These are phyloP conservation scores for Iselma pallidipennis DNA, from an alignment of 2,888 invertebrate genomes.

Conservation along the genomic window DNA sequence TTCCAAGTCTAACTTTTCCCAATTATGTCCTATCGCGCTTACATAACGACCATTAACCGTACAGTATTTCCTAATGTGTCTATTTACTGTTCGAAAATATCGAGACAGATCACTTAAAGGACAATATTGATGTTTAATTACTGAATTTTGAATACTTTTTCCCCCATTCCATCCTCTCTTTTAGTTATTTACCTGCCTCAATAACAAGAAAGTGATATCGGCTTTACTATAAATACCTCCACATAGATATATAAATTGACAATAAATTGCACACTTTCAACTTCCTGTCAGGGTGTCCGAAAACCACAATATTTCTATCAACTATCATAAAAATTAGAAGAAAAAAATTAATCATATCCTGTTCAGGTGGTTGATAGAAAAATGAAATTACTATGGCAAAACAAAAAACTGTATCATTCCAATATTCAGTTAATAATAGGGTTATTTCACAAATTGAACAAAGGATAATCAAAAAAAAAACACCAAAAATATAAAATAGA, in stretches of 20 bases:
- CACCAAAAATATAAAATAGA: not conserved
- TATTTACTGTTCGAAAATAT: too few relatives aligned
- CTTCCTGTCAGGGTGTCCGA: conserved; percentile 1
- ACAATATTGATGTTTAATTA: too few relatives aligned
- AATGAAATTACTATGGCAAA: not conserved
- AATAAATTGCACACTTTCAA: conserved; percentile 18
- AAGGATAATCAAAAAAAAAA: not conserved
- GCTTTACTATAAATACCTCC: not conserved
- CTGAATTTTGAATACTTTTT: too few relatives aligned
- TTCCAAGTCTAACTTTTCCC: too few relatives aligned
- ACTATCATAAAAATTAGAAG: not conserved
- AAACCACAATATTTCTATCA: not conserved
- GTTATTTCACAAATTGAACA: conserved; percentile 3
- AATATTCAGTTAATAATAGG: conserved; percentile 9
- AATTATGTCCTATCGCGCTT: too few relatives aligned
- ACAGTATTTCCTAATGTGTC: too few relatives aligned
- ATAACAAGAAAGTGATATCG: too few relatives aligned
- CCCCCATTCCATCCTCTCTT: too few relatives aligned
- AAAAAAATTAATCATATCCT: conserved; percentile 16
- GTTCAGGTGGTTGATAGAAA: conserved; percentile 14
- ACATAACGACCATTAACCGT: too few relatives aligned
- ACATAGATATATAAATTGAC: conserved; percentile 7
- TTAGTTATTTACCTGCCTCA: too few relatives aligned
- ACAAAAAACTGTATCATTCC: conserved; percentile 8
- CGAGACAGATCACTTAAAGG: too few relatives aligned